Evolutionary conservation across 2,113 vertebrate species (phyloP).

Genomic region (Pedetes capensis): DNA sequence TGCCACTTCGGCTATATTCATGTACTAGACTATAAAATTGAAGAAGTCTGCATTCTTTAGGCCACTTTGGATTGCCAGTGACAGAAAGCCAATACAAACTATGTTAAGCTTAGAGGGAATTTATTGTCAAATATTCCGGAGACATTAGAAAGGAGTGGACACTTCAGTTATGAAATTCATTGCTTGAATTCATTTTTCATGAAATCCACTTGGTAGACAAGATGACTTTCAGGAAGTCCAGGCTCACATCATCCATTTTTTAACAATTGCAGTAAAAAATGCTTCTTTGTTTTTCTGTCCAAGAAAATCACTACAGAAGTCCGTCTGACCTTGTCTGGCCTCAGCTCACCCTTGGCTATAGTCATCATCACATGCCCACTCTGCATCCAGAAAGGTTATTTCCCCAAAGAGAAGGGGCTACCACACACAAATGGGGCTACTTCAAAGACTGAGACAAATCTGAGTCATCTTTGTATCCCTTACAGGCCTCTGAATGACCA

Average conservation of each 20-base stretch:
- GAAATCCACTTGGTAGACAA: not conserved
- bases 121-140: conserved; percentile 28
- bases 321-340: conserved; percentile 8
- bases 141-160: not conserved
- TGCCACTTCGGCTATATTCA: not conserved
- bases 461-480: not conserved
- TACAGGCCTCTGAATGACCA: not conserved
- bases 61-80: not conserved
- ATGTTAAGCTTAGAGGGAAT: conserved; percentile 38
- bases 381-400: conserved; percentile 5
- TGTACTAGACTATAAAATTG: not conserved
- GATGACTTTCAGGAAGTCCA: not conserved
- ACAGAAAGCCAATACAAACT: conserved; percentile 52
- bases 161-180: not conserved
- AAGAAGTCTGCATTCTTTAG: not conserved
- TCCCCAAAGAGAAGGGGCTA: not conserved
- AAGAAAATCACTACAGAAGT: not conserved
- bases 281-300: conserved; percentile 1
- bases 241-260: not conserved
- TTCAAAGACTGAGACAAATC: conserved; percentile 11
- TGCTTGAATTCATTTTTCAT: conserved; percentile 21
- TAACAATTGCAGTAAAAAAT: conserved; percentile 26
- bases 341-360: not conserved
- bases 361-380: not conserved
- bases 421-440: not conserved